phyloP scores from a whole-genome alignment of 92 coral and sea anemone species.

The Micromussa lordhowensis region DNA sequence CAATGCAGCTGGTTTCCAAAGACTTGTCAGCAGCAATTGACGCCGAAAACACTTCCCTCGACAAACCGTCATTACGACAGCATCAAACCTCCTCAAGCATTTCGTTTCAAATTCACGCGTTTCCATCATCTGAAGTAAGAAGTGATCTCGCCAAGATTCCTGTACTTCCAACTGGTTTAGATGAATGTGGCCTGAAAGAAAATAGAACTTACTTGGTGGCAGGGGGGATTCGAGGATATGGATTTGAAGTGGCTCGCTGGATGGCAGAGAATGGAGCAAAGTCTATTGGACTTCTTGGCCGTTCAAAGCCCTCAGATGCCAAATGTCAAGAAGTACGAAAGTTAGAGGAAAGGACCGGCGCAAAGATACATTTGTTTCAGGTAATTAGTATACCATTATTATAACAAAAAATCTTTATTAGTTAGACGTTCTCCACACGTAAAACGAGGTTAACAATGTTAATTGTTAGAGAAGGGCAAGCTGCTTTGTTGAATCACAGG shows the following conservation, averaged over 20 bases:
- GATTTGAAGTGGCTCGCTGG: constrained; percentile 87
- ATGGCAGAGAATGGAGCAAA: constrained; percentile 79
- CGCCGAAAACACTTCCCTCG: neutral
- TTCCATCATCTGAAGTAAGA: neutral
- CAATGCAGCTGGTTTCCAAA: neutral
- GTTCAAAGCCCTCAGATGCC: constrained; percentile 71
- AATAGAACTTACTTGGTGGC: constrained; percentile 76
- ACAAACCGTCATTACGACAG: neutral
- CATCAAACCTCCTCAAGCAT: neutral
- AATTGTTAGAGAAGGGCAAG: neutral
- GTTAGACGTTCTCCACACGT: neutral
- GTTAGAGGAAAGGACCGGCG: constrained; percentile 64
- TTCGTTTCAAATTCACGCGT: neutral
- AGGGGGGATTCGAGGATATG: constrained; percentile 83
- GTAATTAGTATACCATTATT: neutral
- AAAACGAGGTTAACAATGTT: neutral
- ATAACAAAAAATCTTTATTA: neutral
- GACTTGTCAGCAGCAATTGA: constrained; percentile 4
- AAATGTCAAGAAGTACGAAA: constrained; percentile 61
- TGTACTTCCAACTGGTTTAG: constrained; percentile 56
- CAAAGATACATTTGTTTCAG: constrained; percentile 60
- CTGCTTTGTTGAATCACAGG: neutral
- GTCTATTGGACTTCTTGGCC: constrained; percentile 68
- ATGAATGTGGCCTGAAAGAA: constrained; percentile 60
- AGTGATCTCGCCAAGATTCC: neutral